Conservation (phyloP, 2,113 vertebrate species). For the Zonotrichia leucophrys region DNA sequence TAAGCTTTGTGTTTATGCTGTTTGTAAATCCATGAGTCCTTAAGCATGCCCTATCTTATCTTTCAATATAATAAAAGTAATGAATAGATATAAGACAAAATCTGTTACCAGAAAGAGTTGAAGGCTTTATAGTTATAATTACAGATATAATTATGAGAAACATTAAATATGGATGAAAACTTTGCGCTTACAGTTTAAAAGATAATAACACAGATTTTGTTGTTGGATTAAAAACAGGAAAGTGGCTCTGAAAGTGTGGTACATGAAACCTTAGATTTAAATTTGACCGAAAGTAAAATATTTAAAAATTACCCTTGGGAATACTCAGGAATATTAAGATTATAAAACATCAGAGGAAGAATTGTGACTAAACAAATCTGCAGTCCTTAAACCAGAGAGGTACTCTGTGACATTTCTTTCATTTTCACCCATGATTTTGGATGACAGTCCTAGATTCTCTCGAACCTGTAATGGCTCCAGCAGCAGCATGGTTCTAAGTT, state of each 20-base stretch:
- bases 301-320: neutral
- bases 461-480: neutral
- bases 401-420: neutral
- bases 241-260: neutral
- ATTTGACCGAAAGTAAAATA: neutral
- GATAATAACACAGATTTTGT: constrained; percentile 12
- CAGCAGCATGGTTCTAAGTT: neutral
- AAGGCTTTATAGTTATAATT: constrained; percentile 22
- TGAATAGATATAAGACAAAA: neutral
- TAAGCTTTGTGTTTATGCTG: neutral
- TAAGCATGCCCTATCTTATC: neutral
- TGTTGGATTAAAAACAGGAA: neutral
- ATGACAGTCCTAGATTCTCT: neutral
- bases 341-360: neutral
- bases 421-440: neutral
- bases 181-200: constrained; percentile 9
- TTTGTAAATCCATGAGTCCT: neutral
- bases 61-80: constrained; percentile 17
- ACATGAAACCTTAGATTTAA: neutral
- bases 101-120: neutral
- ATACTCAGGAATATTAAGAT: neutral
- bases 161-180: constrained; percentile 20
- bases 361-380: neutral
- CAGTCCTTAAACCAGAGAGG: neutral
- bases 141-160: constrained; percentile 27